Percentiles rank a stretch among this genome's conserved stretches.
Conservation (phyloP, 2,888 invertebrate species). For the Microctonus aethiopoides region DNA sequence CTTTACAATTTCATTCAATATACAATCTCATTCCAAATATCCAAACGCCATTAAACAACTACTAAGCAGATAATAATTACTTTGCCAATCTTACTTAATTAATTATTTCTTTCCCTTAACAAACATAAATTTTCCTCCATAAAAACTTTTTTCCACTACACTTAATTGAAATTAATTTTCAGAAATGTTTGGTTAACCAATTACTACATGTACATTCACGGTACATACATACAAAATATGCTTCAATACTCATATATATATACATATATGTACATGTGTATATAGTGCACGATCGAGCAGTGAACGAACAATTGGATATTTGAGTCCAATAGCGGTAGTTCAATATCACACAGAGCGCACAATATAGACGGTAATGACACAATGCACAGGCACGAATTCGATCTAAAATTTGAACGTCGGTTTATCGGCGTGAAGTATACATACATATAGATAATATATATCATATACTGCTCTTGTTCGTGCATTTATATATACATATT, state of each 20-base stretch:
- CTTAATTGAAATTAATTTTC: neutral
- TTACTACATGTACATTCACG: too few species aligned
- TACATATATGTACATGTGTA: neutral
- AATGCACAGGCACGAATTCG: slow-evolving; percentile 13
- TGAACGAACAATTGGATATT: slow-evolving; percentile 11
- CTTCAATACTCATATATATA: too few species aligned
- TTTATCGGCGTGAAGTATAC: neutral
- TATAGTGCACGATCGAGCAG: neutral
- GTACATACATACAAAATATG: too few species aligned
- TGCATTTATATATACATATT: too few species aligned
- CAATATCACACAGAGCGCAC: neutral
- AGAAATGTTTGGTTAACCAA: neutral
- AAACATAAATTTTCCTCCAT: neutral
- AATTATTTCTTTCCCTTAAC: too few species aligned
- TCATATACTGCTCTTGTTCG: too few species aligned
- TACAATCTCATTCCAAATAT: too few species aligned
- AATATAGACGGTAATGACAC: slow-evolving; percentile 21
- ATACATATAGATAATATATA: neutral
- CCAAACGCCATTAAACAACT: too few species aligned
- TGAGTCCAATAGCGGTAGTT: neutral
- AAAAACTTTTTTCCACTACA: neutral
- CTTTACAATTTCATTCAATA: too few species aligned
- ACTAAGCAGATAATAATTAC: too few species aligned
- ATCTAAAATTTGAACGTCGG: slow-evolving; percentile 21
- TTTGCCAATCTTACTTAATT: too few species aligned